Evolutionary conservation across 2,797 vertebrate species (phyloP).

Genomic region (Hydrophis major): DNA sequence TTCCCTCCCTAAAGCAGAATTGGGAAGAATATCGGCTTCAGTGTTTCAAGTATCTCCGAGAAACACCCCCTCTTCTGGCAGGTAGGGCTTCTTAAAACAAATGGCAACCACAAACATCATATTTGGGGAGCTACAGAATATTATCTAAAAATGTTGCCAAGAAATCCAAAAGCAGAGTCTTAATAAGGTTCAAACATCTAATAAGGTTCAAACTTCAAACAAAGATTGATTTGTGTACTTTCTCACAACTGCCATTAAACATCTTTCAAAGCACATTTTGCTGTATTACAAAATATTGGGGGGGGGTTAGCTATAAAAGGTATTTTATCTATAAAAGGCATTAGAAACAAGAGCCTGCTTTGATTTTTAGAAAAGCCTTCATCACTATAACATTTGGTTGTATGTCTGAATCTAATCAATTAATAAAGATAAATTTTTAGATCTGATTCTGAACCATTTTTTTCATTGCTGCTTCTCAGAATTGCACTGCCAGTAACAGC

Average conservation of each 20-base stretch:
- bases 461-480: conserved; percentile 28
- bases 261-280: neutral
- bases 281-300: neutral
- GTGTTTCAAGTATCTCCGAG: conserved; percentile 68
- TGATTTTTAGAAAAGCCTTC: neutral
- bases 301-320: neutral
- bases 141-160: neutral
- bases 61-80: conserved; percentile 62
- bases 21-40: conserved; percentile 76
- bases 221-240: neutral
- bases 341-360: neutral
- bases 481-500: neutral
- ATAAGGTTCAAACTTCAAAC: neutral
- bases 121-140: neutral
- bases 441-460: conserved; percentile 21
- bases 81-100: conserved; percentile 57
- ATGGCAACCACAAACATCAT: neutral
- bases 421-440: neutral
- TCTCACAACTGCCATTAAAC: neutral
- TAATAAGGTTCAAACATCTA: neutral
- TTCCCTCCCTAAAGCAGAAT: conserved; percentile 73
- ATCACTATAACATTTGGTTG: neutral
- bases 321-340: neutral
- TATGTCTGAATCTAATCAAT: neutral
- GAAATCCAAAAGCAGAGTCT: neutral